Evolutionary conservation across 2,113 vertebrate genomes (phyloP), one percentile per base, ranked within the genome.

Genomic region (Nannobrachium achirus): DNA sequence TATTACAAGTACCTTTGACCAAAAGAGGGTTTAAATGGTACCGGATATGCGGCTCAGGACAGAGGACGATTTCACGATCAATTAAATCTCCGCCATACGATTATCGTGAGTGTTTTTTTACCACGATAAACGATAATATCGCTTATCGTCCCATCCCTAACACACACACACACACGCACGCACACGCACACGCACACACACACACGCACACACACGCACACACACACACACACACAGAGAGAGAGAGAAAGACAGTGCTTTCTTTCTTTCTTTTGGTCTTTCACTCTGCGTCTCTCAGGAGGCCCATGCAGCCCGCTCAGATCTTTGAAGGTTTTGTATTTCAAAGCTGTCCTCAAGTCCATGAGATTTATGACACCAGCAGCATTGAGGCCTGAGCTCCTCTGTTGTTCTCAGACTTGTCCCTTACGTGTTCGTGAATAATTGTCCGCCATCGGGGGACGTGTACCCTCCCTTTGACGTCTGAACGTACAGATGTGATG

Each of bases 281-380:
- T 41, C 39, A 8, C n/a, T 57, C 42, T 57, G 9, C 59, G 69
- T 77, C 61, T 77, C 72, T 75, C 67, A 72, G 67, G 75, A 69
- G 62, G 77, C 75, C 66, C 70, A 64, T 18, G 19, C 8, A 64
- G 56, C 41, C 69, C 66, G 42, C 64, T 83, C 61, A 58, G 76
- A 76, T 83, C 67, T 70, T n/a, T 15, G 5, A 75, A 33, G 73
- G 85, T 81, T 73, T 89, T 83, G 76, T 76, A 82, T 91, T 86
- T 88, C 86, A 90, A 82, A 74, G 73, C 81, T 63, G 68, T 79
- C 63, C 68, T 65, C 70, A 60, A 40, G 40, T 33, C 52, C 42
- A 60, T 78, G 69, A 86, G 85, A 86, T 88, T 88, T 81, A 89
- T 67, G 80, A 67, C 15, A 8, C 51, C 10, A 67, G 69, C 61